Base-by-base conservation (phyloP, 1,140 invertebrate species). In the Chironomus tepperi region DNA sequence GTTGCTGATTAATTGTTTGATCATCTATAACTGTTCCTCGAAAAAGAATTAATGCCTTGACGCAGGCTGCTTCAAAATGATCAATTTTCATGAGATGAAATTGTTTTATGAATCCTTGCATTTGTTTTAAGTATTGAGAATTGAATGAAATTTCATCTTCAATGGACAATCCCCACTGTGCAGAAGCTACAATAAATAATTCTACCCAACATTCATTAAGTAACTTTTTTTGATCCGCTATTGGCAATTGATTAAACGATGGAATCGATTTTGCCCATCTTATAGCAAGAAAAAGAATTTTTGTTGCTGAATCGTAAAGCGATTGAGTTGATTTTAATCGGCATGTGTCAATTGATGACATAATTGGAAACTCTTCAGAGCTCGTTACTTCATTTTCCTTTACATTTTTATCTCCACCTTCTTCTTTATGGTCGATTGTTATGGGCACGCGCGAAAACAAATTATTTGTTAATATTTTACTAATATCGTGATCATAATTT, bases 141-240 rank as follows among this genome's bases (percentile, higher is more conserved):
- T 72, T 76, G 24, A 16, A 74, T 19, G 21, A 42, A 73, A 83
- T 80, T 89, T 89, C 87, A 85, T 92, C 89, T 74, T 92, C 89
- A 9, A 94, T 86, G 2, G 88, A 86, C 74, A 93, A 86, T 12
- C 88, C 87, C 88, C 90, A 92, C 79, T 95, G 92, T 0, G 92
- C 90, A 3, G 92, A 89, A 19, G 89, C 93, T 5, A 95, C 80
- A 0, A 95, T 85, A 79, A 95, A 95, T n/a, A 96, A 81, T 78
- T 95, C 93, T 76, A 88, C 88, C 93, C 94, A 96, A 19, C 90
- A 88, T 77, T 90, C 89, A 76, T 92, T 89, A 47, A 95, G 82
- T 10, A 96, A 83, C 65, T 88, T 84, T 1, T 86, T 86, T 79
- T 94, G 91, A 76, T 94, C 92, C 72, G 85, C 82, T 43, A 85